These are phyloP conservation scores for Trichopria drosophilae DNA, from an alignment of 2,888 invertebrate genomes.

Conservation along the genomic window DNA sequence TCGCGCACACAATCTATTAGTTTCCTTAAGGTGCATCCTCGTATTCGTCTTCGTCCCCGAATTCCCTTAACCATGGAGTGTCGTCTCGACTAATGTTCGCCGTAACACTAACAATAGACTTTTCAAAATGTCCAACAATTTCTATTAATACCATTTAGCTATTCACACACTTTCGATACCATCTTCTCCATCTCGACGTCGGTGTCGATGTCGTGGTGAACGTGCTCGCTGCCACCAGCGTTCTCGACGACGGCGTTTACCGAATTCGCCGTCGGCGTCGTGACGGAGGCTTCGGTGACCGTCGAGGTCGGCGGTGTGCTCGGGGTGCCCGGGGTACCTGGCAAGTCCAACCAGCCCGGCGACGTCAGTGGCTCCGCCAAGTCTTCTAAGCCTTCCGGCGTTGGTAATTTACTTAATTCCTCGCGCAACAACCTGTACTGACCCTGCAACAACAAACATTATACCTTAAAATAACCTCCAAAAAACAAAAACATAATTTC, in stretches of 20 bases:
- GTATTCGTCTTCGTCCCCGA: slow-evolving; percentile 3
- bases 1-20: no score
- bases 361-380: slow-evolving; percentile 64
- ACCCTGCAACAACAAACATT: slow-evolving; percentile 61
- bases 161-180: slow-evolving; percentile 71
- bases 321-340: slow-evolving; percentile 49
- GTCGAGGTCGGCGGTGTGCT: slow-evolving; percentile 49
- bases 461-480: no score
- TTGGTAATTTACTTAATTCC: slow-evolving; percentile 80
- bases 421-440: slow-evolving; percentile 83
- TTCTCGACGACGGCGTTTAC: slow-evolving; percentile 40
- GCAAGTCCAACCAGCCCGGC: slow-evolving; percentile 56
- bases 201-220: slow-evolving; percentile 62
- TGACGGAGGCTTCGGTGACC: slow-evolving; percentile 32
- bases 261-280: slow-evolving; percentile 40
- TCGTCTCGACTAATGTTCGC: slow-evolving; percentile 34
- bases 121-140: slow-evolving; percentile 58
- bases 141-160: slow-evolving; percentile 56
- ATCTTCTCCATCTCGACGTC: slow-evolving; percentile 79
- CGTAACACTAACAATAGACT: slow-evolving; percentile 49
- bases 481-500: no score
- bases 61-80: no score
- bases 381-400: slow-evolving; percentile 76
- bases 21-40: background rate
- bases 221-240: slow-evolving; percentile 47